Evolutionary conservation across 2,888 invertebrate species (phyloP), one percentile per base, ranked within the genome.

Genomic region (Ectemnius cavifrons): DNA sequence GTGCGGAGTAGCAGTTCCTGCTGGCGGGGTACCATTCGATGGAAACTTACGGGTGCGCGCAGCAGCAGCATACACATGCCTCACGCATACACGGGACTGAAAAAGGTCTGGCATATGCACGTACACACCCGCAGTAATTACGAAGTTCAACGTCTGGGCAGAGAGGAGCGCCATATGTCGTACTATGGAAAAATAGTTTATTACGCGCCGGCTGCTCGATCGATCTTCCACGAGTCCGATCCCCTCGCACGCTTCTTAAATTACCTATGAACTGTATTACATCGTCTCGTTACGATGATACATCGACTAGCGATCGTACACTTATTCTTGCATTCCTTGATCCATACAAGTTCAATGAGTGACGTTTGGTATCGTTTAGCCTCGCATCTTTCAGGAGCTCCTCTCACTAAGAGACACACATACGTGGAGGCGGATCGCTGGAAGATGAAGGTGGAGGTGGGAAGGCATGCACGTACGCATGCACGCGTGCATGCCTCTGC

Each of bases 111-210:
- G 37, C 37, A 37, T 37, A 6, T 37, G 8, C 37, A 37, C 37
- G 37, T 6, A 37, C 37, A 37, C 37, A 11, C 1, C 37, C 11
- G 8, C 8, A 37, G 65, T 77, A 77, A 77, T 77, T 72, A 65
- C 58, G 71, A 65, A 77, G 77, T 76, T 77, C 77, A 77, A 77
- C 77, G 77, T 76, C 73, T 58, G 65, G 27, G 37, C 37, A 37
- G 37, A 37, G 37, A 57, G 71, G 75, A 66, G 67, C 63, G 62
- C 79, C 82, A 79, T 79, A 76, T 76, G 82, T 67, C 69, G 67
- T 46, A 23, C 18, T 52, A 4, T 27, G 23, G 69, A 67, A 65
- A 73, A 66, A 52, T 60, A 58, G 65, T 66, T 79, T 61, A 67
- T 68, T 81, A 59, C 81, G 23, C 14, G 57, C 57, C 56, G 18